Conservation (phyloP, 2,797 vertebrate genomes). For the Cyclura pinguis region DNA sequence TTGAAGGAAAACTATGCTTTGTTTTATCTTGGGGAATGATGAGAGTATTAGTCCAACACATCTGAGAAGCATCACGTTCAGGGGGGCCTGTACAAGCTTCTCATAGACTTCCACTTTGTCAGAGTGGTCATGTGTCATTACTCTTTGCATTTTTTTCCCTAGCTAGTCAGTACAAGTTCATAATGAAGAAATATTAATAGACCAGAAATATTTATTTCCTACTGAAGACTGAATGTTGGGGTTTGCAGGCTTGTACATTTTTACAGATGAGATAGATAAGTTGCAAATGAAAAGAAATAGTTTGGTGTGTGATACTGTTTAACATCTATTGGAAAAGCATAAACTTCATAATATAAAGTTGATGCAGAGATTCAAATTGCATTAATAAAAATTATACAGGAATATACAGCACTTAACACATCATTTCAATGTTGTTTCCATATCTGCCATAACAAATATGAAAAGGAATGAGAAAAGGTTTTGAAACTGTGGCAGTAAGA, state of each 20-base stretch:
- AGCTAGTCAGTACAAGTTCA: background rate
- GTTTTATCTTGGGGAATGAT: background rate
- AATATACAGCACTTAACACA: background rate
- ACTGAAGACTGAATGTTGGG: background rate
- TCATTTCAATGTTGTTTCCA: background rate
- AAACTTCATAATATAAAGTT: background rate
- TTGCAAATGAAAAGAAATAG: background rate
- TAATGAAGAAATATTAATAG: background rate
- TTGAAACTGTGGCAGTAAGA: background rate
- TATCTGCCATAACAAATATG: background rate
- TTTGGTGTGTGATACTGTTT: background rate
- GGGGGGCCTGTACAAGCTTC: background rate
- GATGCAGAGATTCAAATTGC: background rate
- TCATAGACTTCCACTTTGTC: background rate
- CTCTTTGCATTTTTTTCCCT: background rate
- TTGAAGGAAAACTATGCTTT: background rate
- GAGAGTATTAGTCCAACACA: background rate
- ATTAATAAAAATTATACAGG: background rate
- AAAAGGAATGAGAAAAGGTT: background rate
- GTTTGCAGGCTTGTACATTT: background rate
- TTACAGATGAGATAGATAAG: background rate
- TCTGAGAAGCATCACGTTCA: background rate
- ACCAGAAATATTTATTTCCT: background rate
- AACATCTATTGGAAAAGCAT: slow-evolving; percentile 5
- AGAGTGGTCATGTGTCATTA: too few species aligned